Conservation (phyloP, 2,113 vertebrate genomes). For the Tapirus terrestris region DNA sequence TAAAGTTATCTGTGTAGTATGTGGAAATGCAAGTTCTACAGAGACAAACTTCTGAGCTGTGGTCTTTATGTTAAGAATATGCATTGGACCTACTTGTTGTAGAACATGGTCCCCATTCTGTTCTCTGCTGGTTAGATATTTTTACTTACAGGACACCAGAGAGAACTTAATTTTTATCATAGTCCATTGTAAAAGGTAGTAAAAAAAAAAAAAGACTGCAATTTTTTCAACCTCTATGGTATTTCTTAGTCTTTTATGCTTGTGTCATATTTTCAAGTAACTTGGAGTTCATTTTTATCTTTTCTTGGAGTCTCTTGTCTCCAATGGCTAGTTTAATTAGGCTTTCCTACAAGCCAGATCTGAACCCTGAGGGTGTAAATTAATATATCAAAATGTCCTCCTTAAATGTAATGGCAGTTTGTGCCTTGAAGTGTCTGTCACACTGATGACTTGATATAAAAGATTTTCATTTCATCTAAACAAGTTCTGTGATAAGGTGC, state of each 20-base stretch:
- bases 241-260: background rate
- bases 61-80: constrained; percentile 9
- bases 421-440: background rate
- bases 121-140: background rate
- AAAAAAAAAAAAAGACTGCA: background rate
- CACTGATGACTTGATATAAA: constrained; percentile 46
- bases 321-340: constrained; percentile 43
- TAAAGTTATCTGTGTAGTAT: background rate
- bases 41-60: background rate
- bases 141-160: background rate
- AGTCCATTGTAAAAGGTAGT: background rate
- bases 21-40: background rate
- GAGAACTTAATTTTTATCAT: constrained; percentile 17
- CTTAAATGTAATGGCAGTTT: constrained; percentile 2
- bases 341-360: background rate
- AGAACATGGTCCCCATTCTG: background rate
- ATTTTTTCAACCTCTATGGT: background rate
- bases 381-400: constrained; percentile 24
- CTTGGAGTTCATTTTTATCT: constrained; percentile 58
- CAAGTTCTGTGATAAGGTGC: background rate
- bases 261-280: background rate
- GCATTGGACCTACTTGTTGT: background rate
- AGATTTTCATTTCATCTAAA: constrained; percentile 41
- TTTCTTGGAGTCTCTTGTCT: background rate
- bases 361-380: background rate